phyloP scores from a whole-genome alignment of 2,797 vertebrate species.

The Rhinogobio ventralis region DNA sequence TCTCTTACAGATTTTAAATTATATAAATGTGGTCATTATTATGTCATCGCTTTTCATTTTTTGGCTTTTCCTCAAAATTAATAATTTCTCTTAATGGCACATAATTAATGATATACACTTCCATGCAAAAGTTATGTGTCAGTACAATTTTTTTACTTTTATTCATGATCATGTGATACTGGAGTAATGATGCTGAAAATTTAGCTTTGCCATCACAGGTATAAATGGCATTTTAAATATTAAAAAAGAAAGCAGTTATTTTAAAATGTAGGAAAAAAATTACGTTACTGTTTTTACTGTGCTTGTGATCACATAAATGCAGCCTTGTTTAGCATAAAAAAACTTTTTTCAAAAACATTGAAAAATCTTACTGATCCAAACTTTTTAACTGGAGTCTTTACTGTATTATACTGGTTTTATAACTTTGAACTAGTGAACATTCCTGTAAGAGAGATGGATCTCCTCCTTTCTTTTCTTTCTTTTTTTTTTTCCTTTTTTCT shows the following conservation, averaged over 20 bases:
- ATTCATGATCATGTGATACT: neutral
- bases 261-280: neutral
- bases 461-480: neutral
- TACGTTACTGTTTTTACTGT: too few species aligned
- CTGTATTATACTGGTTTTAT: constrained; percentile 37
- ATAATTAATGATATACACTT: neutral
- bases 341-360: neutral
- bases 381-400: constrained; percentile 35
- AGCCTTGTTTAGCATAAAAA: constrained; percentile 3
- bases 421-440: constrained; percentile 34
- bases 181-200: neutral
- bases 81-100: neutral
- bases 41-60: neutral
- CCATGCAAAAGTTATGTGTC: neutral
- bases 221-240: neutral
- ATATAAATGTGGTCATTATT: neutral
- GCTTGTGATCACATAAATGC: neutral
- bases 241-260: neutral
- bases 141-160: too few species aligned
- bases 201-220: neutral
- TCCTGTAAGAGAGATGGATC: constrained; percentile 36
- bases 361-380: neutral
- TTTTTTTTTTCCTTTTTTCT: neutral
- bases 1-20: neutral
- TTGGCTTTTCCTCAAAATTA: neutral